These are phyloP conservation scores for Drosophila neoperkinsi DNA, from an alignment of 2,888 invertebrate genomes.

Conservation along the genomic window DNA sequence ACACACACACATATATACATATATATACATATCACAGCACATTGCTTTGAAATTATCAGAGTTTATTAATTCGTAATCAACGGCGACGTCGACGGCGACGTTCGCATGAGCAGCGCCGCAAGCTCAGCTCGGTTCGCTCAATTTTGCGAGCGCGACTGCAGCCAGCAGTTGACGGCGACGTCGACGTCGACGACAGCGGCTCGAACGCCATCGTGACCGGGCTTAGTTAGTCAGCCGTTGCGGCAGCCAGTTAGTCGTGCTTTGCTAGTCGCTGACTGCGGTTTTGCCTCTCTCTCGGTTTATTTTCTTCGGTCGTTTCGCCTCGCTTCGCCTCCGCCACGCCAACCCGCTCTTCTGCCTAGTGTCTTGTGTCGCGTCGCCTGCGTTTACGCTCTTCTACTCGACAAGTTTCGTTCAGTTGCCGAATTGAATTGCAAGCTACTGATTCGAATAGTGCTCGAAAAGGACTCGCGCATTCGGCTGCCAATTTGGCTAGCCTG, in stretches of 20 bases:
- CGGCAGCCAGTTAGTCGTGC: constrained; percentile 76
- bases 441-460: constrained; percentile 23
- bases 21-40: constrained; percentile 13
- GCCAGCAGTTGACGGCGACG: constrained; percentile 5
- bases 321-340: constrained; percentile 12
- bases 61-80: constrained; percentile 67
- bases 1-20: neutral
- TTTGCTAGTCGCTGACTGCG: constrained; percentile 74
- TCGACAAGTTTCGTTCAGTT: constrained; percentile 12
- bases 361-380: constrained; percentile 31
- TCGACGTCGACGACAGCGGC: constrained; percentile 24
- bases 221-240: constrained; percentile 72
- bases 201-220: constrained; percentile 42
- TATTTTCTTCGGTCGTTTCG: constrained; percentile 28
- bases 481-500: constrained; percentile 27
- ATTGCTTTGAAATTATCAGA: constrained; percentile 62
- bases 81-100: constrained; percentile 2
- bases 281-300: constrained; percentile 55
- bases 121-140: constrained; percentile 34
- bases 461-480: constrained; percentile 41
- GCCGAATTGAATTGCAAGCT: constrained; percentile 20
- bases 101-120: constrained; percentile 20
- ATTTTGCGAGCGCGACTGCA: constrained; percentile 38
- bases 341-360: constrained; percentile 1
- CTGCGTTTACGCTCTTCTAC: constrained; percentile 8